Evolutionary conservation across 2,113 vertebrate genomes (phyloP).

Genomic region (Dromaius novaehollandiae): DNA sequence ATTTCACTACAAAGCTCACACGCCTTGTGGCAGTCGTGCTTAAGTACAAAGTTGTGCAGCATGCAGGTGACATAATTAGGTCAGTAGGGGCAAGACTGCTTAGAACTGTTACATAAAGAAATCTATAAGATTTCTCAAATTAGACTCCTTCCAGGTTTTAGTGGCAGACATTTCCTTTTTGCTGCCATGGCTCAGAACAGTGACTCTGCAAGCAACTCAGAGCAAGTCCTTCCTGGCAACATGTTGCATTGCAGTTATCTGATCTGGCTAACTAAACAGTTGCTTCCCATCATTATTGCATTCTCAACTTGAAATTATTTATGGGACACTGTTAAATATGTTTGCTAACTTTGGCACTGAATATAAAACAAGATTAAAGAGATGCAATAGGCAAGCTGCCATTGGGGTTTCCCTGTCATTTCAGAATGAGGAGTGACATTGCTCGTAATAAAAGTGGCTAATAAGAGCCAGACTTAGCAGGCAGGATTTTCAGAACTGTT

Average conservation of each 20-base stretch:
- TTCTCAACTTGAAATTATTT: conserved; percentile 1
- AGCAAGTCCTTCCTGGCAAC: neutral
- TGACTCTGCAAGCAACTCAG: neutral
- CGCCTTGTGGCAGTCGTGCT: conserved; percentile 32
- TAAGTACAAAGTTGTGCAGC: conserved; percentile 68
- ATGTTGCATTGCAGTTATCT: neutral
- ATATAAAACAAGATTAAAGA: neutral
- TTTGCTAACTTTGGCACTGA: neutral
- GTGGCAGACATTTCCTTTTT: neutral
- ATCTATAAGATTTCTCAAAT: conserved; percentile 15
- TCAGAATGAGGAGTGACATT: neutral
- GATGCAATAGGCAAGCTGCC: neutral
- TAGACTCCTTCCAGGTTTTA: conserved; percentile 17
- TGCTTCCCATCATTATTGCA: neutral
- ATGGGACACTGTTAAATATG: neutral
- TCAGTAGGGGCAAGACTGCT: conserved; percentile 77
- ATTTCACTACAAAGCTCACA: conserved; percentile 52
- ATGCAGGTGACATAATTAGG: conserved; percentile 85
- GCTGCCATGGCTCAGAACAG: conserved; percentile 23
- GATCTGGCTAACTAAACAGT: neutral
- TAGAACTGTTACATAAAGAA: conserved; percentile 57
- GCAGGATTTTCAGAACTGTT: neutral
- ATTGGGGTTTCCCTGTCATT: neutral
- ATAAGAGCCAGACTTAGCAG: neutral
- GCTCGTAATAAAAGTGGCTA: neutral